phyloP scores from a whole-genome alignment of 1,140 invertebrate species.

The Conus betulinus region DNA sequence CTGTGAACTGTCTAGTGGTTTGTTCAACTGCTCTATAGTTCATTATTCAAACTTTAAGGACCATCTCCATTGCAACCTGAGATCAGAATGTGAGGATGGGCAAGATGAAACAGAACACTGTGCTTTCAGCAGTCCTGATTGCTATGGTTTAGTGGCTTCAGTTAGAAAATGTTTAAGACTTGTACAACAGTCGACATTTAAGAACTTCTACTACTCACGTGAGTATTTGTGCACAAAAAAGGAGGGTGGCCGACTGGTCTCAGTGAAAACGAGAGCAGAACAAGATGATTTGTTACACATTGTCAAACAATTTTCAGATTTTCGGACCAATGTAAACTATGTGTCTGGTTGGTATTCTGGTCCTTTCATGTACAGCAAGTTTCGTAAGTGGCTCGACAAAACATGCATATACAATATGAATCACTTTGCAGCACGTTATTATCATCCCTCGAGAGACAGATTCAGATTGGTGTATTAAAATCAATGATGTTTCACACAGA shows the following conservation, averaged over 20 bases:
- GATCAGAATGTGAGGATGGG: neutral
- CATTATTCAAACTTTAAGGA: neutral
- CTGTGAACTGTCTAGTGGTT: neutral
- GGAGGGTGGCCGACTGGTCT: neutral
- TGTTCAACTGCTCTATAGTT: constrained; percentile 9
- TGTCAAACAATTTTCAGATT: neutral
- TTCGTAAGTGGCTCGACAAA: neutral
- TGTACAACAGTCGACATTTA: too few relatives aligned
- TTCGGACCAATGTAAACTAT: neutral
- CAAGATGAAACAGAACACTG: constrained; percentile 4
- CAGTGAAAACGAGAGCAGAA: neutral
- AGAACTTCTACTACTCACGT: neutral
- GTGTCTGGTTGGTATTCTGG: neutral
- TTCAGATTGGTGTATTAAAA: too few relatives aligned
- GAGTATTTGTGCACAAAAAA: neutral
- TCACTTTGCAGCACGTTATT: neutral
- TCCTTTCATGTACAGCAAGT: neutral
- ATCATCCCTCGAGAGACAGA: neutral
- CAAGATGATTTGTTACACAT: neutral
- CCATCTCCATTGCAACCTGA: constrained; percentile 25
- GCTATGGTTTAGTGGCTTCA: neutral
- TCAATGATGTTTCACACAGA: too few relatives aligned
- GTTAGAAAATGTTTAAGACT: neutral
- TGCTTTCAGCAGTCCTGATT: constrained; percentile 2
- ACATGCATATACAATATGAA: neutral